Percentiles rank a stretch among this genome's conserved stretches.
Conservation (phyloP, 2,888 invertebrate genomes). For the Ornithoptera priamus region DNA sequence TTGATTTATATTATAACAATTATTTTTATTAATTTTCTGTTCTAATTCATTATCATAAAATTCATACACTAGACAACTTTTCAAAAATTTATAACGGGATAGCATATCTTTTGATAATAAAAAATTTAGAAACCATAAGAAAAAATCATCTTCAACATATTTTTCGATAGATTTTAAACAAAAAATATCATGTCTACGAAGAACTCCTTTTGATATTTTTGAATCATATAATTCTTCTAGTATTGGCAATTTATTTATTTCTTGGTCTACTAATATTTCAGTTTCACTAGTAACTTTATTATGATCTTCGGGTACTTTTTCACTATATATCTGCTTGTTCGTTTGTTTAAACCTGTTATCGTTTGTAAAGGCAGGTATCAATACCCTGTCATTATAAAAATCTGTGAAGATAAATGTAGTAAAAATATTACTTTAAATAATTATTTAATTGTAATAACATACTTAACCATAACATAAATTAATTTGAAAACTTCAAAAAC, state of each 20-base stretch:
- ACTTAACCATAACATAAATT: neutral
- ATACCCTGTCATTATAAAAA: conserved; percentile 43
- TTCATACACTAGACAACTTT: conserved; percentile 35
- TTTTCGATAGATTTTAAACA: conserved; percentile 47
- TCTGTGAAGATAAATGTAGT: conserved; percentile 38
- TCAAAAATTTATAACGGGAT: conserved; percentile 48
- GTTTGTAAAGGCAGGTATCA: conserved; percentile 49
- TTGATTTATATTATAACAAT: neutral
- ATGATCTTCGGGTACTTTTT: conserved; percentile 30
- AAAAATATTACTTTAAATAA: neutral
- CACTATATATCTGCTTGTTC: conserved; percentile 37
- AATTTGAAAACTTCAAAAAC: neutral
- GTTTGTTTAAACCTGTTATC: conserved; percentile 45
- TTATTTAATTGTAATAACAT: neutral
- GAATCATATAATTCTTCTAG: conserved; percentile 7
- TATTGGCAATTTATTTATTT: neutral
- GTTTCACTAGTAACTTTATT: neutral
- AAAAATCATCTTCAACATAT: conserved; percentile 37
- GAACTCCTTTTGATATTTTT: conserved; percentile 34
- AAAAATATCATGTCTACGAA: conserved; percentile 45
- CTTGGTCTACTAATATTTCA: neutral
- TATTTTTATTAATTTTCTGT: neutral
- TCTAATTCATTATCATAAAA: conserved; percentile 56
- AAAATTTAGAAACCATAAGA: conserved; percentile 53
- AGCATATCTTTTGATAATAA: conserved; percentile 47